phyloP scores from a whole-genome alignment of 2,797 vertebrate species.

The Rallus crepitans region DNA sequence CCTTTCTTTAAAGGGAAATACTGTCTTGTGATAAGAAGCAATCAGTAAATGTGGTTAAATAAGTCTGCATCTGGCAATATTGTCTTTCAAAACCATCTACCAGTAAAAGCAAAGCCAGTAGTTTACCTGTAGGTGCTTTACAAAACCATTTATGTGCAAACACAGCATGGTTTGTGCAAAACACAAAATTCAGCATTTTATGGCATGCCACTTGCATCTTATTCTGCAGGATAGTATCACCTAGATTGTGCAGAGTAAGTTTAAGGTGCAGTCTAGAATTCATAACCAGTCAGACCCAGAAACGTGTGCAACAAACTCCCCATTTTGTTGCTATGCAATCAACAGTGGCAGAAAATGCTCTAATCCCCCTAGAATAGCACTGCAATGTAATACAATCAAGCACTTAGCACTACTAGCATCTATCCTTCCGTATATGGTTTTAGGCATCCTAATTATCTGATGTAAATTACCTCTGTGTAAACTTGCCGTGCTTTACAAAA shows the following conservation, averaged over 20 bases:
- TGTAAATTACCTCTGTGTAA: slow-evolving; percentile 51
- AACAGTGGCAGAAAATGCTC: not conserved
- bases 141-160: not conserved
- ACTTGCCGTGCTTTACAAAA: slow-evolving; percentile 2
- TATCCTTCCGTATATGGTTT: not conserved
- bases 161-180: not conserved
- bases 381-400: not conserved
- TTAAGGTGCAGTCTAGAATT: not conserved
- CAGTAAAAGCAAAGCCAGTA: not conserved
- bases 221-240: not conserved
- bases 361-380: not conserved
- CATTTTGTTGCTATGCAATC: not conserved
- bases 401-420: not conserved
- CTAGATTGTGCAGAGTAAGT: not conserved
- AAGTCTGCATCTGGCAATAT: not conserved
- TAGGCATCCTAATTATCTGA: slow-evolving; percentile 35
- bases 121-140: not conserved
- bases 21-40: not conserved
- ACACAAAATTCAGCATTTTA: not conserved
- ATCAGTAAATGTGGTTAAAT: not conserved
- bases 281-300: not conserved
- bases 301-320: not conserved
- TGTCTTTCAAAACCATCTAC: not conserved
- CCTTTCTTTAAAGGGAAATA: not conserved
- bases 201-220: not conserved